phyloP scores from a whole-genome alignment of 2,888 invertebrate genomes.

The Drosophila mercatorum region DNA sequence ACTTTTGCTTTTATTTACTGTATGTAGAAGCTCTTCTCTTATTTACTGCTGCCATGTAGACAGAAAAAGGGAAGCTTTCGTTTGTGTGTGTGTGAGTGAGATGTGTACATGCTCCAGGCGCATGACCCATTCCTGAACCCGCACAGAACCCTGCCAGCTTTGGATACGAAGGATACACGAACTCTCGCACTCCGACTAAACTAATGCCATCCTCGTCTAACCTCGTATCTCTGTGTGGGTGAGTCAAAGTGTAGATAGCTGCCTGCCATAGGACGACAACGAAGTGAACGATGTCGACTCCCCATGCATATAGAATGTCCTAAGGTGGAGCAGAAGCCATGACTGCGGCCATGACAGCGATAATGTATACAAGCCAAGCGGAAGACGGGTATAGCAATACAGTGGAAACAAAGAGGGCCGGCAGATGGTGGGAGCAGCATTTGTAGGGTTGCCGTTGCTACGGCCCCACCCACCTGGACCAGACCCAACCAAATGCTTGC shows the following conservation, averaged over 20 bases:
- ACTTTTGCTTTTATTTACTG: slow-evolving; percentile 60
- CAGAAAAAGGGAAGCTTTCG: slow-evolving; percentile 24
- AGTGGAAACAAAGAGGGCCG: neutral
- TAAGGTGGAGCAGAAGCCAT: slow-evolving; percentile 84
- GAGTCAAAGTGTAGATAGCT: slow-evolving; percentile 75
- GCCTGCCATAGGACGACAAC: slow-evolving; percentile 78
- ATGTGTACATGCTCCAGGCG: slow-evolving; percentile 70
- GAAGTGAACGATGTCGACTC: slow-evolving; percentile 72
- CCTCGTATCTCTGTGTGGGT: slow-evolving; percentile 39
- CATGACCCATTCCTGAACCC: slow-evolving; percentile 83
- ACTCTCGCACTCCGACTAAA: slow-evolving; percentile 66
- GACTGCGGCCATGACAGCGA: slow-evolving; percentile 82
- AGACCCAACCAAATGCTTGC: slow-evolving; percentile 52
- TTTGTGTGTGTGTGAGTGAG: slow-evolving; percentile 40
- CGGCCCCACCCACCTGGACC: slow-evolving; percentile 14
- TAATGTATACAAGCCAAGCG: slow-evolving; percentile 67
- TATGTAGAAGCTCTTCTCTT: slow-evolving; percentile 27
- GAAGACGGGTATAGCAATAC: slow-evolving; percentile 10
- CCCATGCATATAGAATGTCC: slow-evolving; percentile 68
- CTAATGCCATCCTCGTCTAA: slow-evolving; percentile 72
- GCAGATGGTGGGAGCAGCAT: slow-evolving; percentile 12
- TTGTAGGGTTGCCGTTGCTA: slow-evolving; percentile 64
- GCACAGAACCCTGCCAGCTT: slow-evolving; percentile 53
- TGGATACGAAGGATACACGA: slow-evolving; percentile 63
- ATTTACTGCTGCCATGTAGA: slow-evolving; percentile 59